Conservation (phyloP, 2,888 invertebrate genomes). For the Eupsilia transversa region DNA sequence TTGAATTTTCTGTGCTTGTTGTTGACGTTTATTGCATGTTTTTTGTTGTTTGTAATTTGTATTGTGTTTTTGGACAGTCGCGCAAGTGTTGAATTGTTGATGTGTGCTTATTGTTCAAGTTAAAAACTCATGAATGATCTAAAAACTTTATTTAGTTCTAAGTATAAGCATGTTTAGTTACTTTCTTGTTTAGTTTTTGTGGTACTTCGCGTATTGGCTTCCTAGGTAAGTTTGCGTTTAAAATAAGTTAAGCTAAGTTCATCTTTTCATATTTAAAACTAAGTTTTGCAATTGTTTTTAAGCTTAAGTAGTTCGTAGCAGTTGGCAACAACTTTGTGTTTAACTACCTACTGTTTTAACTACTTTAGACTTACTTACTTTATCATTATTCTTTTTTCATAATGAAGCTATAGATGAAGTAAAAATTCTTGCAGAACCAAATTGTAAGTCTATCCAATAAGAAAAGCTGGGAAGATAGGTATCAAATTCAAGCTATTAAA, state of each 20-base stretch:
- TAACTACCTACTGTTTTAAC: no score
- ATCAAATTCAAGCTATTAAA: background rate
- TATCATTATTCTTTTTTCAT: background rate
- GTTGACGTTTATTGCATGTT: constrained; percentile 27
- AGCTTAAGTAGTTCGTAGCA: background rate
- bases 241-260: no score
- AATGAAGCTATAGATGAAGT: background rate
- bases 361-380: background rate
- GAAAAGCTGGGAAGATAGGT: no score
- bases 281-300: background rate
- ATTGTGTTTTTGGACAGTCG: background rate
- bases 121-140: background rate
- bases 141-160: background rate
- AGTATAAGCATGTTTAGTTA: background rate
- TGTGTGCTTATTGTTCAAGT: background rate
- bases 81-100: background rate
- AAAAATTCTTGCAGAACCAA: background rate
- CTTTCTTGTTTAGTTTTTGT: constrained; percentile 2
- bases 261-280: constrained; percentile 12
- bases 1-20: constrained; percentile 24
- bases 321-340: background rate
- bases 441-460: background rate
- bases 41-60: constrained; percentile 28
- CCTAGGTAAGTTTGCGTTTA: constrained; percentile 43
- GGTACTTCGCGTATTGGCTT: background rate